Evolutionary conservation across 92 coral and sea anemone genomes (phyloP).

Genomic region (Porites lobata): DNA sequence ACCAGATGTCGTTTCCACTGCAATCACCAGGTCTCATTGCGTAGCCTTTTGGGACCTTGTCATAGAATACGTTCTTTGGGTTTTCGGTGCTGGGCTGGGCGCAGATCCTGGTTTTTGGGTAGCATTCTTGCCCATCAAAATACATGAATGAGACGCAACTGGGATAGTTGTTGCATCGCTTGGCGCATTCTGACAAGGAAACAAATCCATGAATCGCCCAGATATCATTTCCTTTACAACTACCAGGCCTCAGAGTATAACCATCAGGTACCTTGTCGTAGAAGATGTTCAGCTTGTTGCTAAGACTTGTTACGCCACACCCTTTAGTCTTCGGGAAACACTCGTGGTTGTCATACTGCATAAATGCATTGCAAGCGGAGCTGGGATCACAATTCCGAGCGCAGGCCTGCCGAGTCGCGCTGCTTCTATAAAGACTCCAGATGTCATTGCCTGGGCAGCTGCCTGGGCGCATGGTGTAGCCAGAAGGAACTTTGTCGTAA

Average conservation of each 20-base stretch:
- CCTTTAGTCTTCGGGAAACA: no score
- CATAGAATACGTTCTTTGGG: slow-evolving; percentile 30
- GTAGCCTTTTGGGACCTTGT: slow-evolving; percentile 34
- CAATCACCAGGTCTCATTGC: slow-evolving; percentile 51
- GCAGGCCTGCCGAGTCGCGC: not conserved
- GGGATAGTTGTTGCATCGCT: slow-evolving; percentile 2
- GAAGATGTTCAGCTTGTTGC: not conserved
- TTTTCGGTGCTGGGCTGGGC: not conserved
- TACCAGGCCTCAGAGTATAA: slow-evolving; percentile 31
- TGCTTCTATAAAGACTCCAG: no score
- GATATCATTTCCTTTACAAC: slow-evolving; percentile 33
- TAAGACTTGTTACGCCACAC: not conserved
- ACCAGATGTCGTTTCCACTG: slow-evolving; percentile 33
- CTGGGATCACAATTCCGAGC: not conserved
- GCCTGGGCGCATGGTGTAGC: slow-evolving; percentile 9
- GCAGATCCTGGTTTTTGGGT: slow-evolving; percentile 8
- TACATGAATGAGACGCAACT: slow-evolving; percentile 30
- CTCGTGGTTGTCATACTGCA: no score
- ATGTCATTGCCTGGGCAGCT: slow-evolving; percentile 5
- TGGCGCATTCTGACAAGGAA: slow-evolving; percentile 10
- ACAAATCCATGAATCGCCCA: slow-evolving; percentile 16
- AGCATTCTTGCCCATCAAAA: not conserved
- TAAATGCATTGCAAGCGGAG: not conserved
- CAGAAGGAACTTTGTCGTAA: slow-evolving; percentile 21
- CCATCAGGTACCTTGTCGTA: slow-evolving; percentile 5